Evolutionary conservation across 2,797 vertebrate species (phyloP).

Genomic region (Fistularia tabacaria): DNA sequence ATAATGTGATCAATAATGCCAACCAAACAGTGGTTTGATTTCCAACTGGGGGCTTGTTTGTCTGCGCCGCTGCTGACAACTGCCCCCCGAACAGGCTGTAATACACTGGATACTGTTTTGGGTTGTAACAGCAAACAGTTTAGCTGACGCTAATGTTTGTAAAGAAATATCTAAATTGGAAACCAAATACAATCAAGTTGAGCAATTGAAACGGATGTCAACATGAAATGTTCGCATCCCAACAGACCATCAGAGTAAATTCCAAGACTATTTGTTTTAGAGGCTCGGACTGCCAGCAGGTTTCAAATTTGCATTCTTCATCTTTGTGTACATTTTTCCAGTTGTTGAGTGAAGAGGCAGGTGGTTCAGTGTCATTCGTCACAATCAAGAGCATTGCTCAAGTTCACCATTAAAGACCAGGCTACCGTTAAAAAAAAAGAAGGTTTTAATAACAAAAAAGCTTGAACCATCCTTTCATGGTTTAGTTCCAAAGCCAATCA

Average conservation of each 20-base stretch:
- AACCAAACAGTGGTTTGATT: slow-evolving; percentile 46
- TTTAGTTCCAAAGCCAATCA: no score
- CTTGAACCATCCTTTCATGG: no score
- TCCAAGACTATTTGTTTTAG: slow-evolving; percentile 39
- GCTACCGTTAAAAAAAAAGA: no score
- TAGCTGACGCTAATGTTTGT: slow-evolving; percentile 35
- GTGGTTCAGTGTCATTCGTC: slow-evolving; percentile 1
- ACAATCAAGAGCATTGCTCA: no score
- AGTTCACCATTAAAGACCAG: no score
- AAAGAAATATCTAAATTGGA: slow-evolving; percentile 39
- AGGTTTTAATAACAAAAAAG: no score
- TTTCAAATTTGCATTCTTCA: slow-evolving; percentile 39
- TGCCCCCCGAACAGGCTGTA: background rate
- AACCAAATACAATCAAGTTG: slow-evolving; percentile 46
- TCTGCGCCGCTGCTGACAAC: slow-evolving; percentile 22
- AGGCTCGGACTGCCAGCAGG: slow-evolving; percentile 28
- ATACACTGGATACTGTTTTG: background rate
- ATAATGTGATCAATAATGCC: slow-evolving; percentile 70
- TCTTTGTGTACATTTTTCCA: slow-evolving; percentile 15
- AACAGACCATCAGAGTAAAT: slow-evolving; percentile 46
- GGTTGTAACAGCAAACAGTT: slow-evolving; percentile 22
- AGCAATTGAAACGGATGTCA: slow-evolving; percentile 45
- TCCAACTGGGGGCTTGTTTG: slow-evolving; percentile 42
- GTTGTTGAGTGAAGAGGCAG: slow-evolving; percentile 16
- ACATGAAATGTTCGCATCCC: slow-evolving; percentile 36